phyloP scores from a whole-genome alignment of 2,888 invertebrate genomes.

The Drosophila neotestacea region DNA sequence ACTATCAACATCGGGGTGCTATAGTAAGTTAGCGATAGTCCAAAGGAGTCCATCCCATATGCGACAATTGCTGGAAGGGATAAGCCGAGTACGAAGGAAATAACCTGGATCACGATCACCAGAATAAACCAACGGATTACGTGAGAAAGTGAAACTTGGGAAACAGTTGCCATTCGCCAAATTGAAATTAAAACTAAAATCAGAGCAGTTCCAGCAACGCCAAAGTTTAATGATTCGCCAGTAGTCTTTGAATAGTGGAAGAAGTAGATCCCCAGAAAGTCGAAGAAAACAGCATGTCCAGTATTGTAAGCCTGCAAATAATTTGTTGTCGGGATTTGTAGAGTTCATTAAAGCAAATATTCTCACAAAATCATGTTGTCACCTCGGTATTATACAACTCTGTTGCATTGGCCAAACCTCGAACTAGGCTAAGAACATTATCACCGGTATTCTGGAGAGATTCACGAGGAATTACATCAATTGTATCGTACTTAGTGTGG shows the following conservation, averaged over 20 bases:
- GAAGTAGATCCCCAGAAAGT: constrained; percentile 89
- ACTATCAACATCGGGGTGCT: constrained; percentile 86
- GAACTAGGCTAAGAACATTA: constrained; percentile 88
- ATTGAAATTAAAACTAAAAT: constrained; percentile 72
- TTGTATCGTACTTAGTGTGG: constrained; percentile 90
- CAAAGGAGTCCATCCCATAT: constrained; percentile 81
- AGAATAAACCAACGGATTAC: constrained; percentile 63
- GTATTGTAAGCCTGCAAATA: constrained; percentile 60
- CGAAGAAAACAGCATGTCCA: constrained; percentile 89
- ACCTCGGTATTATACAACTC: constrained; percentile 78
- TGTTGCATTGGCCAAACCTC: constrained; percentile 85
- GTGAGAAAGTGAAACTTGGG: constrained; percentile 60
- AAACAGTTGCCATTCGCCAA: constrained; percentile 70
- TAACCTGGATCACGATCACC: constrained; percentile 41
- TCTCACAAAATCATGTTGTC: neutral
- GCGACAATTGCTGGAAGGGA: constrained; percentile 81
- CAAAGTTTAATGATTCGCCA: constrained; percentile 83
- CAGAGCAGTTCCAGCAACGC: constrained; percentile 82
- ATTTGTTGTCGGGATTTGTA: neutral
- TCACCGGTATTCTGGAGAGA: constrained; percentile 91
- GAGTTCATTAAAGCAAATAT: too few species aligned
- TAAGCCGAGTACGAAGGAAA: constrained; percentile 77
- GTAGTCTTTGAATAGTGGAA: constrained; percentile 87
- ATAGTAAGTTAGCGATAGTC: constrained; percentile 87
- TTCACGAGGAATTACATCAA: constrained; percentile 87